Evolutionary conservation across 1,140 invertebrate genomes (phyloP), one percentile per base, ranked within the genome.

Genomic region (Trinorchestia longiramus): DNA sequence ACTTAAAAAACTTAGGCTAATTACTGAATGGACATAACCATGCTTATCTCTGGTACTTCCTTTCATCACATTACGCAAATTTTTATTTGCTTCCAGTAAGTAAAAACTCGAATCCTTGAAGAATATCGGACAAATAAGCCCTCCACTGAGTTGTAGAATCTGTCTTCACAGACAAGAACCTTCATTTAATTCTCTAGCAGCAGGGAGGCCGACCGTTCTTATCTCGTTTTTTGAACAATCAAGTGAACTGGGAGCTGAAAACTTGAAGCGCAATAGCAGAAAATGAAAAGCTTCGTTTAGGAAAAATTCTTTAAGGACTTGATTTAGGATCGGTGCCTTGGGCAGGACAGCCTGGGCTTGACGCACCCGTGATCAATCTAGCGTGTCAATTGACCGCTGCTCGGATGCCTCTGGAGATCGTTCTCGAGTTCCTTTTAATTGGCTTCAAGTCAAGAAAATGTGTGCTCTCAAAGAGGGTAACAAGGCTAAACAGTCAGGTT

Each of bases 301-400:
- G 88, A 90, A 43, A 43, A 90, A 90, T 90, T 90, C 43, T 90
- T 41, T 90, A 41, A 43, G 88, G 88, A 90, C 88, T 90, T 90
- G 88, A 90, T 90, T 90, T 90, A 90, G 88, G 41, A 36, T 42
- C n/a, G 88, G 88, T 90, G 88, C 88, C 28, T 3, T 11, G 44
- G 15, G 88, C 88, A 42, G 92, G 92, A 42, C 43, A 47, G 92
- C 44, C 92, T 94, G 92, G 92, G 41, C 19, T 94, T 94, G 92
- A 94, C 92, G 92, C 43, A 45, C 40, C 92, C 43, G 44, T 45
- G 44, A 43, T 94, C 92, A 94, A 45, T 94, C 44, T 94, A 47
- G 47, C 92, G 92, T 94, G 92, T 94, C 92, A 94, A 94, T 94
- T 94, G 92, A 94, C 44, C 92, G 88, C 88, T 42, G 41, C 88